phyloP scores from a whole-genome alignment of 30 jellyfish, hydroid and myxozoan genomes.

The Aurelia sp. region DNA sequence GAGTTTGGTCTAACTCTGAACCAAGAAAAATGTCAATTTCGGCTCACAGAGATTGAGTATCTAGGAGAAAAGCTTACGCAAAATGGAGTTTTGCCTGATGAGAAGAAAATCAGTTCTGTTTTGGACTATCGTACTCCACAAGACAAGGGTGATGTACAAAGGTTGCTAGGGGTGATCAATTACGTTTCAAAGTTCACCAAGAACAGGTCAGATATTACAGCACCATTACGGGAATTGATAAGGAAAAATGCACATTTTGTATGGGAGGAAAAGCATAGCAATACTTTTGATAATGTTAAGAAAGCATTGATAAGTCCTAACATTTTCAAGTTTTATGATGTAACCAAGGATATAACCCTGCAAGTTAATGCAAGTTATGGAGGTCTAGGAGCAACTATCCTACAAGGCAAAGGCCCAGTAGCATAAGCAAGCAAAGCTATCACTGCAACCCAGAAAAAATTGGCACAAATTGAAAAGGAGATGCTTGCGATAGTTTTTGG shows the following conservation, averaged over 20 bases:
- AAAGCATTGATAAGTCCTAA: slow-evolving; percentile 7
- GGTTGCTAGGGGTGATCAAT: too few relatives aligned
- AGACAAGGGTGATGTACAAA: neutral
- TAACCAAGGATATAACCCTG: slow-evolving; percentile 2
- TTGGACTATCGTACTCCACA: slow-evolving; percentile 26
- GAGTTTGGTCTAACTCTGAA: slow-evolving; percentile 8
- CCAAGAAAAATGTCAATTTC: neutral
- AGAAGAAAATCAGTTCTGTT: slow-evolving; percentile 5
- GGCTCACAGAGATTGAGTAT: slow-evolving; percentile 12
- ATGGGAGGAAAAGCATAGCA: slow-evolving; percentile 6
- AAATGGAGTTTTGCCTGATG: slow-evolving; percentile 13
- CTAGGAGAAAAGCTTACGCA: slow-evolving; percentile 1
- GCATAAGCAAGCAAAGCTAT: slow-evolving; percentile 3
- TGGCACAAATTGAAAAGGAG: slow-evolving; percentile 37
- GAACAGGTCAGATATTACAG: too few relatives aligned
- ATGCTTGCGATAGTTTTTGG: slow-evolving; percentile 38
- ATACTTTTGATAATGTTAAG: slow-evolving; percentile 31
- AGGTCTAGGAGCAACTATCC: slow-evolving; percentile 48
- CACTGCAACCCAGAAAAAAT: slow-evolving; percentile 15
- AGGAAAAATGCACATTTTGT: neutral
- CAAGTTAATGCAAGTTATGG: slow-evolving; percentile 31
- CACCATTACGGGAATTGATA: too few relatives aligned
- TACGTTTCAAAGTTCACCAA: too few relatives aligned
- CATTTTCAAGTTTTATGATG: slow-evolving; percentile 7
- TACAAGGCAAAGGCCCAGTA: slow-evolving; percentile 31